phyloP scores from a whole-genome alignment of 2,113 vertebrate genomes.

The Forbesichthys papilliferus region DNA sequence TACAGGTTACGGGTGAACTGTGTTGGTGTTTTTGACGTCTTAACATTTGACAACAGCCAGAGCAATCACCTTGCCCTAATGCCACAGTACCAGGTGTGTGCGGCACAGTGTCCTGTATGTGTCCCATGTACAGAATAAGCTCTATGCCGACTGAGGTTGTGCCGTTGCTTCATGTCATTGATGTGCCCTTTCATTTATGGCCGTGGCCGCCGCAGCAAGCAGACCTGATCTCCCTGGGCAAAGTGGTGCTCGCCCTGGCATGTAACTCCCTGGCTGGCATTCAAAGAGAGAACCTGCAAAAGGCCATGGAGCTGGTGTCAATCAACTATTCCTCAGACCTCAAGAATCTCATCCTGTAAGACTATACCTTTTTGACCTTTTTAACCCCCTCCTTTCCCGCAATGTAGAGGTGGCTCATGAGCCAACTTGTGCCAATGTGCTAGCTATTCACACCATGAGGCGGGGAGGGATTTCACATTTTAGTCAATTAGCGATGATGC shows the following conservation, averaged over 20 bases:
- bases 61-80: constrained; percentile 97
- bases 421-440: too few relatives aligned
- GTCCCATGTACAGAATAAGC: neutral
- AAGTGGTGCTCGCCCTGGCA: constrained; percentile 97
- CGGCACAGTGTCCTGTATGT: neutral
- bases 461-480: too few relatives aligned
- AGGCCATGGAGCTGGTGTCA: constrained; percentile 98
- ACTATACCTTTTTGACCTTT: neutral
- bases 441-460: too few relatives aligned
- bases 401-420: too few relatives aligned
- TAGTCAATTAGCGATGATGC: too few relatives aligned
- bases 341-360: constrained; percentile 99
- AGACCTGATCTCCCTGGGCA: constrained; percentile 97
- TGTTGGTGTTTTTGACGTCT: constrained; percentile 95
- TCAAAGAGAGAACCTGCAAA: constrained; percentile 98
- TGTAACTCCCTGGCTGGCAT: constrained; percentile 99
- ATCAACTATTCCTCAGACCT: constrained; percentile 99
- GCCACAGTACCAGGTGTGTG: constrained; percentile 96
- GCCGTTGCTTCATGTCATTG: neutral
- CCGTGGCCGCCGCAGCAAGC: constrained; percentile 84
- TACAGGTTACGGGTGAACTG: constrained; percentile 96
- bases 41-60: constrained; percentile 99
- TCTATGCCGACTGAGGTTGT: neutral
- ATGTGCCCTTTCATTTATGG: constrained; percentile 1
- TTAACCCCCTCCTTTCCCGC: neutral